Evolutionary conservation across 1,140 invertebrate genomes (phyloP), one percentile per base, ranked within the genome.

Genomic region (Laupala kohalensis): DNA sequence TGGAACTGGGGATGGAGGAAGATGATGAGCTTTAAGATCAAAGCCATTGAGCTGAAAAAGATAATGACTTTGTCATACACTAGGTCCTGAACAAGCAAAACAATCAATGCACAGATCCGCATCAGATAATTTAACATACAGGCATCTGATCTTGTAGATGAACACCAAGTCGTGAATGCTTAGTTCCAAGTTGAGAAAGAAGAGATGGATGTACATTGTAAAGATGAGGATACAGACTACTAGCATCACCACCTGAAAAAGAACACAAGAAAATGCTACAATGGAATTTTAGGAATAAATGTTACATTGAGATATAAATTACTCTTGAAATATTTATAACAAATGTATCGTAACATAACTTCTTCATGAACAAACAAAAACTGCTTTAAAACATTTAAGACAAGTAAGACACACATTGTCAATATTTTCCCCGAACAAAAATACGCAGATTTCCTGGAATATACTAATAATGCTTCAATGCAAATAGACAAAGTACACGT

Each of bases 201-300:
- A 72, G 29, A 9, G 74, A 74, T 5, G 74, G 71, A 71, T 73
- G 74, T 13, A 74, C 69, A 64, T 74, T 74, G 67, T 74, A 74
- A 3, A 74, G 27, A 29, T 74, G 74, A n/a, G 74, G 74, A 62
- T 74, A 74, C n/a, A 74, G 24, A 65, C 69, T 70, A 24, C 74
- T 66, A 25, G 74, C 65, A 67, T 74, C 74, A 27, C 74, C 69
- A 28, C 53, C 73, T 74, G 37, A 9, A 72, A 66, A 53, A 6
- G 25, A 53, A 9, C 9, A 37, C 30, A 37, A 37, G 15, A 37
- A 37, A 53, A 53, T n/a, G n/a, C n/a, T n/a, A n/a, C n/a, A n/a
- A n/a, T n/a, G n/a, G n/a, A n/a, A n/a, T n/a, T n/a, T n/a, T n/a
- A n/a, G n/a, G n/a, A n/a, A n/a, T n/a, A n/a, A n/a, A n/a, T n/a